Percentiles rank a stretch among this genome's conserved stretches.
Conservation (phyloP, 2,888 invertebrate genomes). For the Capitulum mitella region DNA sequence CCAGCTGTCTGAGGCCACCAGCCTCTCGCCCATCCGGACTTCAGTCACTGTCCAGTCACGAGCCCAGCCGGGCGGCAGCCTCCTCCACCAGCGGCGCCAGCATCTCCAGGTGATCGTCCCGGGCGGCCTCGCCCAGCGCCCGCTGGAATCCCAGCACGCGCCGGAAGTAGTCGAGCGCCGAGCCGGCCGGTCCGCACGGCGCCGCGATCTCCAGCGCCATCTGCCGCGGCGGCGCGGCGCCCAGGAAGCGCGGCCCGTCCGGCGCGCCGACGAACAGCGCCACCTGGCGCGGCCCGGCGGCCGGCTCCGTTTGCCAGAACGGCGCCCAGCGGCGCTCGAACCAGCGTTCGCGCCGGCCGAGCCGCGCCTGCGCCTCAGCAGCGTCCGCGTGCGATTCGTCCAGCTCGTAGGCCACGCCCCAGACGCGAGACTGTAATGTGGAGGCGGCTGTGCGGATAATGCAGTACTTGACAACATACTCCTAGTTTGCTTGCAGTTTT, state of each 20-base stretch:
- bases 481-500: no score
- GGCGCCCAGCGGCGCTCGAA: background rate
- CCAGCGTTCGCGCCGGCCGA: background rate
- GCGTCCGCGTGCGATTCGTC: slow-evolving; percentile 42
- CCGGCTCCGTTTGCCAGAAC: background rate
- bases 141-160: background rate
- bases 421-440: slow-evolving; percentile 57
- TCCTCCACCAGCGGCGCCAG: background rate
- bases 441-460: background rate
- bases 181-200: background rate
- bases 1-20: no score
- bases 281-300: background rate
- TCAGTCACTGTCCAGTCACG: no score
- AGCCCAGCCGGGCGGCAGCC: background rate
- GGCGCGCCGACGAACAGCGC: background rate
- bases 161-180: background rate
- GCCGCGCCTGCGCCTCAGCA: background rate
- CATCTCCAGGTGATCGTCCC: background rate
- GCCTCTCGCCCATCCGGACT: no score
- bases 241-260: background rate
- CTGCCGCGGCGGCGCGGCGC: background rate
- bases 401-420: slow-evolving; percentile 89
- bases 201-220: background rate
- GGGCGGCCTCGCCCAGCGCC: background rate
- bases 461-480: no score